Conservation (phyloP, 2,797 vertebrate species). For the Sternarchorhynchus goeldii region DNA sequence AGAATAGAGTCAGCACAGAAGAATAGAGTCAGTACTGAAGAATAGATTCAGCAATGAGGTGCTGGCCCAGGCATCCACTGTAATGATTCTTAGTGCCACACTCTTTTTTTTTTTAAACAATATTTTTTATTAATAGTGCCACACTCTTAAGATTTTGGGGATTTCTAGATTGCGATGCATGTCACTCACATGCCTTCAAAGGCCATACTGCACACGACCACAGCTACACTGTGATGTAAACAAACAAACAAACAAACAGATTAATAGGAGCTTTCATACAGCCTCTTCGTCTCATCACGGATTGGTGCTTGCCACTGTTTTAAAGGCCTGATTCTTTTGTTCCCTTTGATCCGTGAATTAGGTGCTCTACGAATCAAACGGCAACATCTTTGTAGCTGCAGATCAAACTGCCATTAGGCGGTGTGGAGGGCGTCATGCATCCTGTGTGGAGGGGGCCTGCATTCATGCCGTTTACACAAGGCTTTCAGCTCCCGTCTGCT, state of each 20-base stretch:
- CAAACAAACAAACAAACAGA: too few relatives aligned
- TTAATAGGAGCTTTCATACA: background rate
- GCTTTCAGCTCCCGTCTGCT: conserved; percentile 20
- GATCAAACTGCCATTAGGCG: conserved; percentile 35
- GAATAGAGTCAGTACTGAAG: too few relatives aligned
- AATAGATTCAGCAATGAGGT: too few relatives aligned
- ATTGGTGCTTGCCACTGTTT: conserved; percentile 14
- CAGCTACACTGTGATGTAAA: too few relatives aligned
- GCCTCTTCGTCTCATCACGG: conserved; percentile 5
- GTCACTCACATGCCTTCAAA: background rate
- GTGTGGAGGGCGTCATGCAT: background rate
- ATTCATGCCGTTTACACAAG: conserved; percentile 23
- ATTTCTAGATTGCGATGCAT: background rate
- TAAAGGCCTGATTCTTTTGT: conserved; percentile 7
- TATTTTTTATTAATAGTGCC: too few relatives aligned
- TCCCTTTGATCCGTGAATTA: conserved; percentile 37
- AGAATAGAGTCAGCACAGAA: too few relatives aligned
- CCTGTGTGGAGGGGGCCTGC: background rate
- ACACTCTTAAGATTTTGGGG: background rate
- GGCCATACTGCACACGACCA: background rate
- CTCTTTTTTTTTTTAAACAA: too few relatives aligned
- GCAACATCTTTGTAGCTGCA: conserved; percentile 26
- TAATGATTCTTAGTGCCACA: too few relatives aligned
- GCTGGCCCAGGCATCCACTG: too few relatives aligned
- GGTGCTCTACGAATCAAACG: conserved; percentile 55